These are phyloP conservation scores for Adelognathus sp. DNA, from an alignment of 2,888 invertebrate species.

Conservation along the genomic window DNA sequence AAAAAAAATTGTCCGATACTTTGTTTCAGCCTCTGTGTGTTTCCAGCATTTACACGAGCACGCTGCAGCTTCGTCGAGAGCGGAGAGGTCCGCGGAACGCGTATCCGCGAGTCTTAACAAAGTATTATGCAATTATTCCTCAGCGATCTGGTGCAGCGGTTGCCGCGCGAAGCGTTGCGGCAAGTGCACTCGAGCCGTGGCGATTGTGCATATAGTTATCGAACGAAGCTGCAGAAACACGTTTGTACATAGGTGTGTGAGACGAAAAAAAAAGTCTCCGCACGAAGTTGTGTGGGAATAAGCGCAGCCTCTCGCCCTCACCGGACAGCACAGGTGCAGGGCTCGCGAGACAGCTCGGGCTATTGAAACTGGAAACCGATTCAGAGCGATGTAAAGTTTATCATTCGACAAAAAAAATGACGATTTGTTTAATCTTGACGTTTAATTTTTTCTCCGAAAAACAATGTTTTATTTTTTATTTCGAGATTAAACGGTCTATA, in stretches of 20 bases:
- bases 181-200: conserved; percentile 52
- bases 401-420: too few relatives aligned
- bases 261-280: neutral
- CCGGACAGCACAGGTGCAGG: neutral
- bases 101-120: conserved; percentile 54
- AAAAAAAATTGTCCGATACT: neutral
- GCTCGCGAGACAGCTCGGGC: neutral
- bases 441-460: too few relatives aligned
- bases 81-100: conserved; percentile 20
- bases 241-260: neutral
- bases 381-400: too few relatives aligned
- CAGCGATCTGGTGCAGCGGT: conserved; percentile 47
- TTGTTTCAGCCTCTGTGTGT: neutral
- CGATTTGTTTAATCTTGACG: too few relatives aligned
- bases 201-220: conserved; percentile 29
- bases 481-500: too few relatives aligned
- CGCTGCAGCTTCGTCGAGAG: conserved; percentile 15
- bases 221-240: neutral
- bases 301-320: neutral
- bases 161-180: conserved; percentile 19
- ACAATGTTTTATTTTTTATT: too few relatives aligned
- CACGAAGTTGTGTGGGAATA: neutral
- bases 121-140: conserved; percentile 62
- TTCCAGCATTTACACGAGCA: conserved; percentile 5
- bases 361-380: neutral